Evolutionary conservation across 2,888 invertebrate genomes (phyloP).

Genomic region (Eilema depressum): DNA sequence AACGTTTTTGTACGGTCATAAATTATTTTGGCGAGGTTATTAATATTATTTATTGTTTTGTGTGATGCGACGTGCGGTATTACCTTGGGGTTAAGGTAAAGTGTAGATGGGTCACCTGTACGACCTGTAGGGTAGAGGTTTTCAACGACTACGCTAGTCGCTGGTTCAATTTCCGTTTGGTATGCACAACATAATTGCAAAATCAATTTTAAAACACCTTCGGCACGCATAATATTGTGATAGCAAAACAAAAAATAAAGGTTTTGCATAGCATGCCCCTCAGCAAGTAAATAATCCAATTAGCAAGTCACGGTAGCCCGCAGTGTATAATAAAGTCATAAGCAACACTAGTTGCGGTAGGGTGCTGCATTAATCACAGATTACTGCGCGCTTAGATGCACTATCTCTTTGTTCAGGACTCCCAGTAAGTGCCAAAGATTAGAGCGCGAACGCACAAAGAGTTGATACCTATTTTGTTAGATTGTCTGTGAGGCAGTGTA

Average conservation of each 20-base stretch:
- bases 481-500: not conserved
- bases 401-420: conserved; percentile 73
- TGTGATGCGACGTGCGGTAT: not conserved
- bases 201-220: not conserved
- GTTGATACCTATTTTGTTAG: conserved; percentile 29
- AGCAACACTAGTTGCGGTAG: conserved; percentile 72
- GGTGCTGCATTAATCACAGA: conserved; percentile 77
- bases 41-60: conserved; percentile 48
- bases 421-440: conserved; percentile 69
- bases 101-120: not conserved
- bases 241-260: not conserved
- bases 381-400: conserved; percentile 70
- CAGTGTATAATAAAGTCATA: conserved; percentile 66
- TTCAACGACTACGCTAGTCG: too few species aligned
- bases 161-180: too few species aligned
- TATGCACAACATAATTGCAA: not conserved
- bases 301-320: conserved; percentile 49
- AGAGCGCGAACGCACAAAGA: conserved; percentile 12
- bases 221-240: not conserved
- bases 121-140: too few species aligned
- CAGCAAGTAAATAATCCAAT: conserved; percentile 48
- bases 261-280: not conserved
- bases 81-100: not conserved
- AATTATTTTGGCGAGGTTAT: conserved; percentile 59
- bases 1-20: conserved; percentile 52